These are phyloP conservation scores for Latrodectus geometricus DNA, from an alignment of 1,140 invertebrate genomes.

Conservation along the genomic window DNA sequence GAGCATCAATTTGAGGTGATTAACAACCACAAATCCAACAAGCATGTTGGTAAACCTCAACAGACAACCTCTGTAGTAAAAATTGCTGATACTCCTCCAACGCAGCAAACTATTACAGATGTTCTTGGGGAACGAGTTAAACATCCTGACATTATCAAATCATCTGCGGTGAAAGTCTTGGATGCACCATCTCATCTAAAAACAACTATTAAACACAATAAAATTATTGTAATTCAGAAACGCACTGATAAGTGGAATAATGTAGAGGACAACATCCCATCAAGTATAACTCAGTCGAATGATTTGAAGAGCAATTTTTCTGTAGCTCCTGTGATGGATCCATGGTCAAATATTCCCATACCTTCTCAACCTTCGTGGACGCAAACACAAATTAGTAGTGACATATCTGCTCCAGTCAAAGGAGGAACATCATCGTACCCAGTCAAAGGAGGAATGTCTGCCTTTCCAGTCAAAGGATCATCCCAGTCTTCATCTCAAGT, in stretches of 20 bases:
- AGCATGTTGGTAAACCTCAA: neutral
- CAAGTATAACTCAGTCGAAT: neutral
- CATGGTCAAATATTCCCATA: conserved; percentile 54
- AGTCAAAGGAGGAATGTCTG: conserved; percentile 14
- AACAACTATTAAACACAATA: conserved; percentile 48
- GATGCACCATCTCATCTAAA: conserved; percentile 34
- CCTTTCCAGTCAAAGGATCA: conserved; percentile 27
- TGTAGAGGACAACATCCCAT: conserved; percentile 2
- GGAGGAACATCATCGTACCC: neutral
- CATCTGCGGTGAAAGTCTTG: conserved; percentile 23
- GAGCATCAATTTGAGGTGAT: neutral
- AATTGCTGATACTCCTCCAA: neutral
- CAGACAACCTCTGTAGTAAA: conserved; percentile 17
- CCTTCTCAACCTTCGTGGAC: conserved; percentile 51
- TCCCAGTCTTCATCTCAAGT: neutral
- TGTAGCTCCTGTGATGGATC: conserved; percentile 44
- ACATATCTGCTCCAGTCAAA: neutral
- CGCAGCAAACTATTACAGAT: conserved; percentile 13
- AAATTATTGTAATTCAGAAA: conserved; percentile 48
- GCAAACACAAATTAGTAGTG: neutral
- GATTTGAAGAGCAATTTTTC: conserved; percentile 38
- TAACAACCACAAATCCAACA: conserved; percentile 43
- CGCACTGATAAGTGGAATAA: conserved; percentile 15
- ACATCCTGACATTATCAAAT: conserved; percentile 43
- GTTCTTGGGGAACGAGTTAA: conserved; percentile 43